Evolutionary conservation across 2,888 invertebrate species (phyloP), one percentile per base, ranked within the genome.

Genomic region (Clepsis dumicolana): DNA sequence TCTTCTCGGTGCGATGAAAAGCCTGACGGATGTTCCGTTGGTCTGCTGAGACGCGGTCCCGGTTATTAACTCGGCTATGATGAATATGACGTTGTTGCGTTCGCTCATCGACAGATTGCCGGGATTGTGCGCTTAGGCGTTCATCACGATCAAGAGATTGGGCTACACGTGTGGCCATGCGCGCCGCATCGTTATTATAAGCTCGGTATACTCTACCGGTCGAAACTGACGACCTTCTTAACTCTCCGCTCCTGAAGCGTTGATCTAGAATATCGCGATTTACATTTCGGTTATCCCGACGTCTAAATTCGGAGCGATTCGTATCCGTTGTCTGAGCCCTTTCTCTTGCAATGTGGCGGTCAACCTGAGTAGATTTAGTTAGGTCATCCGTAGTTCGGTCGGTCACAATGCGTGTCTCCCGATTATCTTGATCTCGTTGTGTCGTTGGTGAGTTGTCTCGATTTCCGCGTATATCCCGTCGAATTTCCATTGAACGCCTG

Each of bases 371-470:
- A 41, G 25, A 59, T 14, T n/a, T 54, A 7, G 65, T 62, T 74
- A 71, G 70, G 68, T 72, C 70, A 68, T 69, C 60, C 53, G 73
- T 70, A 60, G 65, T 59, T 65, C 70, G 61, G 59, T 71, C 62
- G 53, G 61, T 59, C 35, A 71, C 16, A 56, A 63, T 44, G 41
- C 71, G 72, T 12, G 35, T 56, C 44, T 73, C 71, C 24, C 66
- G 57, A 57, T 14, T 41, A 41, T 65, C 57, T 56, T 62, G 38
- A 65, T 32, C 48, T 48, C 60, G 54, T 32, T 61, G 62, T 41
- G 27, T 4, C 56, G 48, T 29, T 29, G 14, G 52, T 25, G 56
- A 18, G 60, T 35, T 21, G 32, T 53, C 59, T 65, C 60, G 41
- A 50, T 59, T 67, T 48, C 53, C 52, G 54, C 25, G 62, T 4